phyloP scores from a whole-genome alignment of 1,140 invertebrate genomes.

The Olivierus martensii region DNA sequence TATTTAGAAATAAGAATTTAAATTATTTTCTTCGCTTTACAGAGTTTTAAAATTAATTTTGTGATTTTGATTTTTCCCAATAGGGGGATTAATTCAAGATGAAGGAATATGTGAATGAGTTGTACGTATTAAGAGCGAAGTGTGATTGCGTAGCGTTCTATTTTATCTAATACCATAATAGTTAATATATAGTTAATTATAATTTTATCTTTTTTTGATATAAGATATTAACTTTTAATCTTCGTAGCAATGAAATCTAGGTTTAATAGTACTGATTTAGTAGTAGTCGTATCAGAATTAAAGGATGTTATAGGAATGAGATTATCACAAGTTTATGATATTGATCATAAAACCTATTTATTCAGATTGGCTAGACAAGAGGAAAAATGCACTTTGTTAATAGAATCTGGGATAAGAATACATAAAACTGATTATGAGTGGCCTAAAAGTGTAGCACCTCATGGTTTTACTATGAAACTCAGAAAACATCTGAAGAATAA shows the following conservation, averaged over 20 bases:
- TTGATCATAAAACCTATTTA: constrained; percentile 92
- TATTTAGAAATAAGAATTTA: too few species aligned
- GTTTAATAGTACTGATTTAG: constrained; percentile 82
- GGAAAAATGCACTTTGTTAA: constrained; percentile 68
- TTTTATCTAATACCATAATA: too few species aligned
- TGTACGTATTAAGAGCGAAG: too few species aligned
- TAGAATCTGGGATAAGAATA: constrained; percentile 89
- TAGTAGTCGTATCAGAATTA: constrained; percentile 67
- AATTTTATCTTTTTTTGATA: too few species aligned
- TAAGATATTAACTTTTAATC: too few species aligned
- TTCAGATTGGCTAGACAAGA: constrained; percentile 48
- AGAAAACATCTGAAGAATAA: constrained; percentile 96
- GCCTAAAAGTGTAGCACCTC: constrained; percentile 92
- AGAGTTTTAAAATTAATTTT: too few species aligned
- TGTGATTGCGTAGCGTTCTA: too few species aligned
- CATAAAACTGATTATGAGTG: constrained; percentile 94
- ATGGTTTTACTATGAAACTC: constrained; percentile 96
- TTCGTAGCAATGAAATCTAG: constrained; percentile 87
- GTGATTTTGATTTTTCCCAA: too few species aligned
- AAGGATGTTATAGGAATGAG: constrained; percentile 74
- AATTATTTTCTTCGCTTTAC: too few species aligned
- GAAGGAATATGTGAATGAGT: too few species aligned
- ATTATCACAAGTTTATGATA: constrained; percentile 94
- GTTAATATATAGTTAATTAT: too few species aligned
- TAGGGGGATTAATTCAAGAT: too few species aligned